These are phyloP conservation scores for Phrynosoma platyrhinos DNA, from an alignment of 2,113 vertebrate species.

Conservation along the genomic window DNA sequence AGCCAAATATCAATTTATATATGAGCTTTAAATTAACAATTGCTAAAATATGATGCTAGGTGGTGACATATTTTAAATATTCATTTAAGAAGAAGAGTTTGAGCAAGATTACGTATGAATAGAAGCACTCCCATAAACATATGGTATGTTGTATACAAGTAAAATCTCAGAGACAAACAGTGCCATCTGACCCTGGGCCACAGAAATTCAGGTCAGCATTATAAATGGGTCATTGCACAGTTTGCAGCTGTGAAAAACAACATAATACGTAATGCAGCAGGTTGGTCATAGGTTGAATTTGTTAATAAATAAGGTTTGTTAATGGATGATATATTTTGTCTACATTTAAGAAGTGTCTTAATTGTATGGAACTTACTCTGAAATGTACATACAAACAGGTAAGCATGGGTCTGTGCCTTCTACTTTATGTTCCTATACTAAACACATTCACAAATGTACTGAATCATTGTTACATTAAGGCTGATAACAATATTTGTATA, in stretches of 20 bases:
- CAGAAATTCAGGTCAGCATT: not conserved
- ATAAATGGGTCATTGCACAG: not conserved
- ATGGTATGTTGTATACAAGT: not conserved
- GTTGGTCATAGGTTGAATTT: not conserved
- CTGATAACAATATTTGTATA: not conserved
- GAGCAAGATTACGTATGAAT: not conserved
- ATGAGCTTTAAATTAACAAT: not conserved
- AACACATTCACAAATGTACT: not conserved
- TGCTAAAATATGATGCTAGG: not conserved
- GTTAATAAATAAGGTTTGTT: not conserved
- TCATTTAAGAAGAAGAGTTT: not conserved
- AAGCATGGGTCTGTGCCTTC: not conserved
- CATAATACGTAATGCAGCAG: too few relatives aligned
- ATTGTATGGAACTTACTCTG: not conserved
- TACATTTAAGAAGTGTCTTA: not conserved
- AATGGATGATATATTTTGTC: not conserved
- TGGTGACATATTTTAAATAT: not conserved
- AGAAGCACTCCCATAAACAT: not conserved
- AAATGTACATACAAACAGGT: not conserved
- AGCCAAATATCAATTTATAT: not conserved
- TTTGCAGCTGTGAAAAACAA: slow-evolving; percentile 1
- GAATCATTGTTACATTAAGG: not conserved
- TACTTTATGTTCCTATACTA: not conserved
- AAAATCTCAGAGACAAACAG: not conserved
- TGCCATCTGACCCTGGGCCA: not conserved